Conservation (phyloP, 2,888 invertebrate species). For the Hipparchia semele region DNA sequence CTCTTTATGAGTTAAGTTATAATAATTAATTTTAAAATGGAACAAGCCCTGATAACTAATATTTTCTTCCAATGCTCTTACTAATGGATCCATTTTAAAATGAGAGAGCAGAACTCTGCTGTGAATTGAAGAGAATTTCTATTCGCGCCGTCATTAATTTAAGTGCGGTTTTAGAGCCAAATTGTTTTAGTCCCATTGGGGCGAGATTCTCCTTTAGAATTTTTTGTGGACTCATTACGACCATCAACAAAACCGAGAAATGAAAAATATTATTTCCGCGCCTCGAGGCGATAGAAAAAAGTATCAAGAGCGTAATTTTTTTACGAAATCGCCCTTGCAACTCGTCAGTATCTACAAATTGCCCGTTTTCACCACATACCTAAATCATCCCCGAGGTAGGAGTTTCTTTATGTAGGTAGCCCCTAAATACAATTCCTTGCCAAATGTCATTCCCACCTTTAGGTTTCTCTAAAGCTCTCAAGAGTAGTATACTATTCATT, state of each 20-base stretch:
- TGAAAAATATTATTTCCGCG: background rate
- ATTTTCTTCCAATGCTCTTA: constrained; percentile 18
- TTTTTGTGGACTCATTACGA: constrained; percentile 16
- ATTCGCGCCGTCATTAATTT: constrained; percentile 26
- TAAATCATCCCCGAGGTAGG: too few relatives aligned
- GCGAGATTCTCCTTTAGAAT: constrained; percentile 18
- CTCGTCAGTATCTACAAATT: too few relatives aligned
- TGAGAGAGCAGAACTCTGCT: constrained; percentile 15
- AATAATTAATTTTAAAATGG: constrained; percentile 1
- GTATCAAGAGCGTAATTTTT: too few relatives aligned
- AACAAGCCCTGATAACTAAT: constrained; percentile 3
- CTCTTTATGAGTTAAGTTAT: background rate
- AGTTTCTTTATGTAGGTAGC: too few relatives aligned
- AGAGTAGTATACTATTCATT: too few relatives aligned
- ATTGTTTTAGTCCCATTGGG: constrained; percentile 22
- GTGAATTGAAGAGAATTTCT: constrained; percentile 24
- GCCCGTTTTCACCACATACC: too few relatives aligned
- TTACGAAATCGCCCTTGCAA: too few relatives aligned
- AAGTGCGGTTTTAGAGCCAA: constrained; percentile 25
- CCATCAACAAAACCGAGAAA: constrained; percentile 1
- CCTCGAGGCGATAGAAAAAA: background rate
- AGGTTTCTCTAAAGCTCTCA: too few relatives aligned
- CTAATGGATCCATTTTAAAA: constrained; percentile 20
- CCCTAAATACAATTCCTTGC: too few relatives aligned
- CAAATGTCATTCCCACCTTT: too few relatives aligned